phyloP scores from a whole-genome alignment of 2,888 invertebrate genomes.

The Hylaea fasciaria region DNA sequence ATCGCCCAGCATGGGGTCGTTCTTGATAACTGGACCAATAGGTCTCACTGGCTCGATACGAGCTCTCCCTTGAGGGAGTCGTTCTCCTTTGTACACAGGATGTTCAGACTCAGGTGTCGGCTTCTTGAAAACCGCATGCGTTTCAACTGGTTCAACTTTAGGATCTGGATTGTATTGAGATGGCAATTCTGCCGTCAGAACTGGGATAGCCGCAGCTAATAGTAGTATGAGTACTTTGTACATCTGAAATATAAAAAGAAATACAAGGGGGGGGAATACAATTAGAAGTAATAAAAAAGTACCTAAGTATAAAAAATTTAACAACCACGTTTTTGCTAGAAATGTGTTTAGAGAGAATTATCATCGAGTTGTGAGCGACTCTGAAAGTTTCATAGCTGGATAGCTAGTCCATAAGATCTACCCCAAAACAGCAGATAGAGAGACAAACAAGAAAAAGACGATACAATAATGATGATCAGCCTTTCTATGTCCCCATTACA shows the following conservation, averaged over 20 bases:
- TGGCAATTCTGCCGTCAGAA: slow-evolving; percentile 64
- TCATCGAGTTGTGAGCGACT: too few species aligned
- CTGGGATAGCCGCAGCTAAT: slow-evolving; percentile 51
- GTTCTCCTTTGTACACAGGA: slow-evolving; percentile 68
- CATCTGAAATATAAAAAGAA: slow-evolving; percentile 63
- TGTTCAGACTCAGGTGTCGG: slow-evolving; percentile 55
- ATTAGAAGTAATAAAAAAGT: too few species aligned
- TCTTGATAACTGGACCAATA: slow-evolving; percentile 61
- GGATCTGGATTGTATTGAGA: slow-evolving; percentile 59
- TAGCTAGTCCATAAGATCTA: too few species aligned
- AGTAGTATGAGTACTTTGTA: slow-evolving; percentile 49
- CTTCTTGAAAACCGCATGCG: slow-evolving; percentile 56
- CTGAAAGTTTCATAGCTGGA: too few species aligned
- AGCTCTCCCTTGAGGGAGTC: slow-evolving; percentile 61
- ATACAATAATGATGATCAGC: too few species aligned
- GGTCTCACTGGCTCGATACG: slow-evolving; percentile 67
- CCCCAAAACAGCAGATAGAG: too few species aligned
- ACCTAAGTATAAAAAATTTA: too few species aligned
- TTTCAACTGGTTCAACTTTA: slow-evolving; percentile 53
- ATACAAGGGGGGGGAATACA: too few species aligned
- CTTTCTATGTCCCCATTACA: too few species aligned
- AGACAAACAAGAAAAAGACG: too few species aligned
- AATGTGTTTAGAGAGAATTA: too few species aligned
- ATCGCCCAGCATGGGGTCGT: slow-evolving; percentile 75
- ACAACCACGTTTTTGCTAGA: too few species aligned